A percentile compares a stretch with the other conserved stretches of the same genome.
These are phyloP conservation scores for Lithobates pipiens DNA, from an alignment of 2,797 vertebrate species.

Conservation along the genomic window DNA sequence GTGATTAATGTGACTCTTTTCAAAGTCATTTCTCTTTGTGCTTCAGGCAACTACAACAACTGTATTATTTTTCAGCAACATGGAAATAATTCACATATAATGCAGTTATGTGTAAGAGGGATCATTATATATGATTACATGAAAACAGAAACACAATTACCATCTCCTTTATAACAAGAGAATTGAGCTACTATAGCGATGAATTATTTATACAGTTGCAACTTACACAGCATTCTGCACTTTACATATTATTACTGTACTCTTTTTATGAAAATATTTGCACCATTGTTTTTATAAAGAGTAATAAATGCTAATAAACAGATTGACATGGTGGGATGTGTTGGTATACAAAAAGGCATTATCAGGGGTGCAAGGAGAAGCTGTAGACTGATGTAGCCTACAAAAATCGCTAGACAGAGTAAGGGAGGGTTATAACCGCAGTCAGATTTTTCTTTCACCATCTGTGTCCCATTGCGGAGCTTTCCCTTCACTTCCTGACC, in stretches of 20 bases:
- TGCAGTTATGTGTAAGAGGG: background rate
- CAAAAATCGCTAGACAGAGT: too few species aligned
- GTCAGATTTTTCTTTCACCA: too few species aligned
- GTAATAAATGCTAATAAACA: too few species aligned
- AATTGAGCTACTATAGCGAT: background rate
- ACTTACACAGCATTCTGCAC: background rate
- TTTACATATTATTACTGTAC: background rate
- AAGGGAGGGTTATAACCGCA: too few species aligned
- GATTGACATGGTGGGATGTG: too few species aligned
- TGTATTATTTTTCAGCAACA: background rate
- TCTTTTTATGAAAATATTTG: background rate
- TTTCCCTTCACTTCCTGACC: too few species aligned
- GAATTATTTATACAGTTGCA: background rate
- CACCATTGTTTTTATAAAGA: background rate
- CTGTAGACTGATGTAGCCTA: too few species aligned
- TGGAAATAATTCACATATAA: background rate
- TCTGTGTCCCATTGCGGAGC: too few species aligned
- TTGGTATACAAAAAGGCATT: too few species aligned
- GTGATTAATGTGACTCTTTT: background rate
- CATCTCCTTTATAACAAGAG: background rate
- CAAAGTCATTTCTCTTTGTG: too few species aligned
- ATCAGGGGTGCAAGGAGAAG: too few species aligned
- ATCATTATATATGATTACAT: slow-evolving; percentile 1
- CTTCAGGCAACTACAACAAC: background rate
- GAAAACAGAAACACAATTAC: background rate